Conservation (phyloP, 2,888 invertebrate genomes). For the Apamea crenata region DNA sequence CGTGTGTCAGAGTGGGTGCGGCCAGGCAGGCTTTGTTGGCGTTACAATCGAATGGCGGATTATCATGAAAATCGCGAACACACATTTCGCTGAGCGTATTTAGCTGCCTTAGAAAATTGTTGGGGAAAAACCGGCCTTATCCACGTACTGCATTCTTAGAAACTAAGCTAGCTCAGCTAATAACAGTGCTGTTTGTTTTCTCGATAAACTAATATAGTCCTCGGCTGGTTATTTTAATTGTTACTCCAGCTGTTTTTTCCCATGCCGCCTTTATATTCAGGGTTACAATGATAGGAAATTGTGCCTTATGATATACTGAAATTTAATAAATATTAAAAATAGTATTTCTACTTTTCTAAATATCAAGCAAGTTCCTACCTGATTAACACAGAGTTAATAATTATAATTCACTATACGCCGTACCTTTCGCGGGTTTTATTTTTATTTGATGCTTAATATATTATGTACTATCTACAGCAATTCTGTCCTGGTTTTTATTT, state of each 20-base stretch:
- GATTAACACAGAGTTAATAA: not conserved
- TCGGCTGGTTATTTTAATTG: not conserved
- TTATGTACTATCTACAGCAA: no score
- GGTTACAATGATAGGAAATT: not conserved
- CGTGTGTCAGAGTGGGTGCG: slow-evolving; percentile 53
- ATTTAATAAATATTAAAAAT: not conserved
- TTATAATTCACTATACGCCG: no score
- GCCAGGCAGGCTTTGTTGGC: slow-evolving; percentile 33
- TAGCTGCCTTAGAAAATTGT: not conserved
- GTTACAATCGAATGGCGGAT: slow-evolving; percentile 36
- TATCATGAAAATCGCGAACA: slow-evolving; percentile 54
- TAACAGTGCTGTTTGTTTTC: slow-evolving; percentile 9
- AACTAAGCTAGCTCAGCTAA: not conserved
- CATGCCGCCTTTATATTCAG: not conserved
- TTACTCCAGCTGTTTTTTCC: slow-evolving; percentile 9
- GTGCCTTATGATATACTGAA: not conserved
- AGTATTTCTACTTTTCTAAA: not conserved
- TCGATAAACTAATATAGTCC: not conserved
- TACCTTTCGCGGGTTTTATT: not conserved
- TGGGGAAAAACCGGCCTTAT: slow-evolving; percentile 6
- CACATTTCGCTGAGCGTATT: not conserved
- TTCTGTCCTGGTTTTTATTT: not conserved
- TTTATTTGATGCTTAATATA: not conserved
- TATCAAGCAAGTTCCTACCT: not conserved
- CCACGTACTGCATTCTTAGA: slow-evolving; percentile 14